A percentile compares a stretch with the other conserved stretches of the same genome.
phyloP scores from a whole-genome alignment of 2,888 invertebrate genomes.

The Camponotus fellah region DNA sequence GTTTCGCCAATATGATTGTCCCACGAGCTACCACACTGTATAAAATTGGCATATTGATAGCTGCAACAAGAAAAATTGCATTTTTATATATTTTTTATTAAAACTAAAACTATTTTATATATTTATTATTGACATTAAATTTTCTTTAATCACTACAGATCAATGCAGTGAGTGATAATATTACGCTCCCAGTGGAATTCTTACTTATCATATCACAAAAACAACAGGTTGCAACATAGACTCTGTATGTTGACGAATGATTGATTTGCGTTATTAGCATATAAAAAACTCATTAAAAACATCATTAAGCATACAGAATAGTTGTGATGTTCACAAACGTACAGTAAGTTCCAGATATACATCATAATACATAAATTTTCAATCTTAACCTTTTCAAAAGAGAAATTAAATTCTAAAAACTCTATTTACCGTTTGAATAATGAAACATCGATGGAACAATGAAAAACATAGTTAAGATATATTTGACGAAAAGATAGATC shows the following conservation, averaged over 20 bases:
- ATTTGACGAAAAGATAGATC: not conserved
- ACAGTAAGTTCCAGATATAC: not conserved
- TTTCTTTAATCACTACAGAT: not conserved
- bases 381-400: slow-evolving; percentile 13
- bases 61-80: slow-evolving; percentile 59
- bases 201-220: slow-evolving; percentile 54
- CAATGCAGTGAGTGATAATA: not conserved
- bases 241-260: not conserved
- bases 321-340: not conserved
- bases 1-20: slow-evolving; percentile 94
- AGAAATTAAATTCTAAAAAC: not conserved
- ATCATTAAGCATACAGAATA: not conserved
- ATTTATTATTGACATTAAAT: not conserved
- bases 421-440: not conserved
- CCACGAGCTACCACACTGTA: slow-evolving; percentile 96
- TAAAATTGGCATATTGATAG: slow-evolving; percentile 92
- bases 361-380: too few relatives aligned
- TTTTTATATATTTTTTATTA: not conserved
- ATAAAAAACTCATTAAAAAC: not conserved
- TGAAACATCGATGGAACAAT: not conserved
- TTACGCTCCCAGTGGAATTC: slow-evolving; percentile 24
- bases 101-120: not conserved
- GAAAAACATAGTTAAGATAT: not conserved
- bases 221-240: not conserved
- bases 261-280: not conserved